Percentiles rank a stretch among this genome's conserved stretches.
These are phyloP conservation scores for Halcyon senegalensis DNA, from an alignment of 2,113 vertebrate genomes.

Conservation along the genomic window DNA sequence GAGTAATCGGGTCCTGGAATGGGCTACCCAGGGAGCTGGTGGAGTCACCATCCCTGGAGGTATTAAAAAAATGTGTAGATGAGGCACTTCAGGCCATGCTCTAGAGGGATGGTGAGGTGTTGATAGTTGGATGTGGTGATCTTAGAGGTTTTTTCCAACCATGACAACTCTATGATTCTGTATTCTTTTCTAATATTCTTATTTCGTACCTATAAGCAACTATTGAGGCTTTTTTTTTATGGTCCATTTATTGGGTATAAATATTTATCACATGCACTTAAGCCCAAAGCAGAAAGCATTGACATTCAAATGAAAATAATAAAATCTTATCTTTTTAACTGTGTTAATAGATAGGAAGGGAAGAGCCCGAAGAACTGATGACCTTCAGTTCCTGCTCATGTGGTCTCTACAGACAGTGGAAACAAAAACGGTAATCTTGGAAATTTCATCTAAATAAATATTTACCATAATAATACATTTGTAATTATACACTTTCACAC, in stretches of 20 bases:
- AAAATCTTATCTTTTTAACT: neutral
- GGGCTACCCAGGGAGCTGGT: too few species aligned
- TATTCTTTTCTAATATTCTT: neutral
- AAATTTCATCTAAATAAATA: neutral
- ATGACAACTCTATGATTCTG: too few species aligned
- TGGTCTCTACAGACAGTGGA: neutral
- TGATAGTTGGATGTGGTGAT: too few species aligned
- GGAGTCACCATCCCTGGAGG: too few species aligned
- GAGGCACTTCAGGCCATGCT: too few species aligned
- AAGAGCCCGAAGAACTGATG: neutral
- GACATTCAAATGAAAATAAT: neutral
- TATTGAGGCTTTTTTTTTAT: neutral
- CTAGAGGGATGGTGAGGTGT: too few species aligned
- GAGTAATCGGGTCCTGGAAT: too few species aligned
- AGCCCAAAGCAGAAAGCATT: neutral
- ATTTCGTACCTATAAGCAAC: neutral
- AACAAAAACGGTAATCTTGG: neutral
- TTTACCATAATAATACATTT: neutral
- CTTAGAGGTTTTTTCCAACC: too few species aligned
- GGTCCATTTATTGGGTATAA: neutral
- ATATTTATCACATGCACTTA: neutral
- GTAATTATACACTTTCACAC: neutral
- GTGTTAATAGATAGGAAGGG: neutral
- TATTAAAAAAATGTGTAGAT: too few species aligned
- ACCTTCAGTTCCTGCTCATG: neutral